phyloP scores from a whole-genome alignment of 2,888 invertebrate species.

The Nezara viridula region DNA sequence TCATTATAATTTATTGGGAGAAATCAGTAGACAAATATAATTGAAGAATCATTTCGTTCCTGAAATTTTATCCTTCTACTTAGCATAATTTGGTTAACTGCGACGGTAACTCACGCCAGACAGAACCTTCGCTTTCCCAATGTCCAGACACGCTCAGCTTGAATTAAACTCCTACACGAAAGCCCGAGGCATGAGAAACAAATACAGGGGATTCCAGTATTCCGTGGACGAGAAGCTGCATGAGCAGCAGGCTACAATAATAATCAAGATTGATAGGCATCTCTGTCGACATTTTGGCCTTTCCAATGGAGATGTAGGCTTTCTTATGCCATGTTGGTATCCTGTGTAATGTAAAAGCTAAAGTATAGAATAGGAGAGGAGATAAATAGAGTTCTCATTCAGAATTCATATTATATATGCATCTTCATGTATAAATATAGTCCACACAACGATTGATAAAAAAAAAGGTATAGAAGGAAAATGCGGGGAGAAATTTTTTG shows the following conservation, averaged over 20 bases:
- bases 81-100: neutral
- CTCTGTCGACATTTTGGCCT: neutral
- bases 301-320: neutral
- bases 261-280: slow-evolving; percentile 15
- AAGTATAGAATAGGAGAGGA: neutral
- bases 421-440: too few species aligned
- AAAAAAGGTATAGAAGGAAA: too few species aligned
- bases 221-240: neutral
- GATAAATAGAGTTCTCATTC: neutral
- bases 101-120: neutral
- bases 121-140: neutral
- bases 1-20: too few species aligned
- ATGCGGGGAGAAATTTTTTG: too few species aligned
- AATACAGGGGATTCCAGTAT: slow-evolving; percentile 6
- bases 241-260: neutral
- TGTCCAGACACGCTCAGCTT: neutral
- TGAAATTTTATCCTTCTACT: neutral
- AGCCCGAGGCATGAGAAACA: slow-evolving; percentile 20
- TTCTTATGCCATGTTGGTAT: neutral
- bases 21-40: too few species aligned
- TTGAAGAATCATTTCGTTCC: too few species aligned
- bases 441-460: too few species aligned
- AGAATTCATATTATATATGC: too few species aligned
- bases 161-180: slow-evolving; percentile 3
- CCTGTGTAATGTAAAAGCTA: neutral